Conservation (phyloP, 2,797 vertebrate species). For the Picus viridis region DNA sequence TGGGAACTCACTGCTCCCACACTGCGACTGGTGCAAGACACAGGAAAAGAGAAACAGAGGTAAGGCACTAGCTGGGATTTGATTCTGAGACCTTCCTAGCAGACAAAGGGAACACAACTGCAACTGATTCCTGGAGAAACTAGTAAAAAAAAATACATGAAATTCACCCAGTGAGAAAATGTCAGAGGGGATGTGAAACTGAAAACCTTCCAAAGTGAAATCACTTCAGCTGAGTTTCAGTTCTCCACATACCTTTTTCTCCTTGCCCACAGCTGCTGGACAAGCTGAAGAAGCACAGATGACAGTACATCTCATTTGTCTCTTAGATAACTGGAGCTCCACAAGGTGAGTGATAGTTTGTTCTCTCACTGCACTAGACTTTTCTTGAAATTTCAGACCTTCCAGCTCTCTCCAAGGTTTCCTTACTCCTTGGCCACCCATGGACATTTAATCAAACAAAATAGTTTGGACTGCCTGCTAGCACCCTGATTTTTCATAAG, state of each 20-base stretch:
- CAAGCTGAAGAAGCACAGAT: neutral
- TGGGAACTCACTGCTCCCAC: neutral
- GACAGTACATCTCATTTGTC: neutral
- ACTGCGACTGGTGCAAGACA: neutral
- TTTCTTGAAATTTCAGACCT: neutral
- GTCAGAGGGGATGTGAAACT: neutral
- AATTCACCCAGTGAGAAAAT: neutral
- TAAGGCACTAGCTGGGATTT: neutral
- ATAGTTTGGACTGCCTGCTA: neutral
- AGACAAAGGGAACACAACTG: neutral
- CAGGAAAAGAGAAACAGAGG: neutral
- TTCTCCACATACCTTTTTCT: neutral
- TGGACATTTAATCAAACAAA: neutral
- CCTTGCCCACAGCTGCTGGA: neutral
- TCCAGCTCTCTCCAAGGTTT: neutral
- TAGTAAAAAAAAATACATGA: neutral
- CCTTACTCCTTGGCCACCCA: neutral
- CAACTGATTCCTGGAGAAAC: neutral
- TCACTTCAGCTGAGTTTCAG: neutral
- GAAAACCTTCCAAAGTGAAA: neutral
- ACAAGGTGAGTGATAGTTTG: neutral
- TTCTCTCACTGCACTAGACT: neutral
- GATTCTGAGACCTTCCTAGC: neutral
- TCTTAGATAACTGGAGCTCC: neutral
- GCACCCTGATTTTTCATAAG: neutral